Evolutionary conservation across 2,888 invertebrate species (phyloP), one percentile per base, ranked within the genome.

Genomic region (Druceiella hillmani): DNA sequence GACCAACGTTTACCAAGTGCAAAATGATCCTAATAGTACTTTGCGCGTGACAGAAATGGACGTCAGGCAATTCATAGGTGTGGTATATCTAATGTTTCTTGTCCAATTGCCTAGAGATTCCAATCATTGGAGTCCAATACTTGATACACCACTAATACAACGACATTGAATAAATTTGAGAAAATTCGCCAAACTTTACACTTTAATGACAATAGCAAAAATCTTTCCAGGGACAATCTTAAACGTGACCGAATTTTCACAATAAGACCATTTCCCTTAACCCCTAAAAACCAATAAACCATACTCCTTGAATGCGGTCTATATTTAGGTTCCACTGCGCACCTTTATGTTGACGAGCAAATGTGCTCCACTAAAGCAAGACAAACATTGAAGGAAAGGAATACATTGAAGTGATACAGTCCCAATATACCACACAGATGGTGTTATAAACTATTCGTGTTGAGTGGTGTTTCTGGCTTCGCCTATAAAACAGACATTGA

Each of bases 341-440:
- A 50, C 12, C 33, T 52, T 22, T 52, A 44, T 16, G 49, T 53
- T 2, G 54, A 57, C 35, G 51, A 56, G 38, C 50, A 53, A 32
- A 54, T 54, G 25, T 52, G 50, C 29, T 51, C 51, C 28, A 52
- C 52, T 4, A 52, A 54, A 46, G 49, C 49, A 13, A 32, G n/a
- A n/a, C n/a, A n/a, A n/a, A n/a, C n/a, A n/a, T n/a, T n/a, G n/a
- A n/a, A n/a, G n/a, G n/a, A n/a, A n/a, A n/a, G 44, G 28, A 46
- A 48, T 39, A 46, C 25, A 15, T 37, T 56, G 40, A 55, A 56
- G 40, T 47, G 50, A 38, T 60, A 58, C 36, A 50, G 51, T 17
- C 53, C 55, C n/a, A 44, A 51, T 14, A 58, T 57, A 36, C 55
- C 57, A 3, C 51, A 56, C 36, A 59, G 58, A 49, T 55, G 52